Evolutionary conservation across 2,888 invertebrate species (phyloP), one percentile per base, ranked within the genome.

Genomic region (Scaptodrosophila latifasciaeformis): DNA sequence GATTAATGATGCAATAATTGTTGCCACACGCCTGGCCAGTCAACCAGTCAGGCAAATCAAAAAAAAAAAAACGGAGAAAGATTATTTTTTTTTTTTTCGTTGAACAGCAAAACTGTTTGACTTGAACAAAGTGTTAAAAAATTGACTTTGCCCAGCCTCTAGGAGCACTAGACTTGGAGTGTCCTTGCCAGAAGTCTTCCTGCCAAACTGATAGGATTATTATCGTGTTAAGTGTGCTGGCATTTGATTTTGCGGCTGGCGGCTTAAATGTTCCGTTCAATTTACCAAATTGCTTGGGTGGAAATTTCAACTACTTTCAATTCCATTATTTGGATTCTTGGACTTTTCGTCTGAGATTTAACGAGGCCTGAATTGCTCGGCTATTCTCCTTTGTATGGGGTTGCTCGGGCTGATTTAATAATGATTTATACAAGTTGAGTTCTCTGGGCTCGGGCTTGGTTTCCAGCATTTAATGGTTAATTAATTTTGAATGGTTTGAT

Each of bases 1-100:
- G 82, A 81, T 81, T 79, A 82, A 81, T 82, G 81, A 82, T 70
- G 71, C 74, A 81, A 81, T 81, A 82, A 81, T 81, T 81, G 82
- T 62, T 71, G 67, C 57, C 75, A 71, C 59, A 74, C 56, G 55
- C 57, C 21, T 34, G 15, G 1, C 10, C 31, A 31, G 12, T 34
- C 40, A 37, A n/a, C n/a, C n/a, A n/a, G n/a, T n/a, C 9, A 44
- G 6, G 21, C 27, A 44, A 24, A n/a, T n/a, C 6, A 27, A 35
- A 17, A 18, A 19, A 37, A 18, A 49, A 13, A 15, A 0, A 24
- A 5, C 12, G 47, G 34, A 37, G 19, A 40, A 45, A 47, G 50
- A 52, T 54, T 59, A 54, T 52, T 57, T 61, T 58, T 63, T 52
- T 55, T 30, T 2, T 6, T 30, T 30, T 34, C 12, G n/a, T 30